Evolutionary conservation across 2,113 vertebrate species (phyloP), one percentile per base, ranked within the genome.

Genomic region (Corythaeola cristata): DNA sequence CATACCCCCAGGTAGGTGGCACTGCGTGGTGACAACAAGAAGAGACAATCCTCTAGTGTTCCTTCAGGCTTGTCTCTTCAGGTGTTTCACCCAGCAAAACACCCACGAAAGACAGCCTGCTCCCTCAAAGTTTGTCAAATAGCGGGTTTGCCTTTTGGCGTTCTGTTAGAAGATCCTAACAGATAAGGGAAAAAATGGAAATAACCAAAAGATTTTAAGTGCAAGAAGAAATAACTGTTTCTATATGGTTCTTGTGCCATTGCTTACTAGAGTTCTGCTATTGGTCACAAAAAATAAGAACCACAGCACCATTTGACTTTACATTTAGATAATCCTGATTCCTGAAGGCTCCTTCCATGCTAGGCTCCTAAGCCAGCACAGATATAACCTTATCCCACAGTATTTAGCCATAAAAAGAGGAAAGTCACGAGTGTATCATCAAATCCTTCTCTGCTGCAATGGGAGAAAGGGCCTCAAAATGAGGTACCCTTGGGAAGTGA

Each of bases 31-130:
- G 21, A 16, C 30, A 95, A 8, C 15, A 73, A 53, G 32, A 56
- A 71, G 73, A 50, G 22, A 60, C 18, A 53, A 26, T 50, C 59
- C 27, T 21, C n/a, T 32, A 28, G 33, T 17, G 19, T 28, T 79
- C n/a, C 45, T 80, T 72, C 52, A 55, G n/a, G 33, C n/a, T 12
- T 50, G 11, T 41, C 82, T n/a, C 41, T 63, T 64, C 45, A 59
- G 11, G 11, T 50, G 23, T 44, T 77, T 44, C 45, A 67, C 23
- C 39, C n/a, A 7, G 24, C 2, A 27, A 45, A 50, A 28, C 47
- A 19, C 2, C 1, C 30, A 26, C 13, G 33, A 12, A 32, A n/a
- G 21, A 45, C 0, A 1, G 13, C 6, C 16, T 56, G 27, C 23
- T 62, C 62, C 55, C 39, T 76, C 26, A 19, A n/a, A 67, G 9